A percentile compares a stretch with the other conserved stretches of the same genome.
Conservation (phyloP, 2,113 vertebrate species). For the Spilogale gracilis region DNA sequence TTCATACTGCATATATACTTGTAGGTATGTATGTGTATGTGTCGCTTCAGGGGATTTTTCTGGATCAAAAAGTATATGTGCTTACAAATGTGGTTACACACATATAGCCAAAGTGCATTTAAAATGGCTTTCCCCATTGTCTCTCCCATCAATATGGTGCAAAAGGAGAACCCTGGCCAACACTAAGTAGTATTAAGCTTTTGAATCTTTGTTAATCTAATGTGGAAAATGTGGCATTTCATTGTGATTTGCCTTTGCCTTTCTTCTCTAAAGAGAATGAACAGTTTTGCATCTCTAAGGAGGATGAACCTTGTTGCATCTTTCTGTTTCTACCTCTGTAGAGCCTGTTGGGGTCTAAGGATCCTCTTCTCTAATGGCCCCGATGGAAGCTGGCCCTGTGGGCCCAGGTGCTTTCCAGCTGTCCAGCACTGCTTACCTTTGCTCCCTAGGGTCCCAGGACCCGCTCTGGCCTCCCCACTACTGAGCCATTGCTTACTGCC, state of each 20-base stretch:
- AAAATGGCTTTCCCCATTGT: not conserved
- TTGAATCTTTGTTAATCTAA: conserved; percentile 26
- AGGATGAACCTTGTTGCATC: not conserved
- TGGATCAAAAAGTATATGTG: not conserved
- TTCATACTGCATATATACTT: not conserved
- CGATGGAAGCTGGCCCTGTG: not conserved
- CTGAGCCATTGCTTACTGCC: not conserved
- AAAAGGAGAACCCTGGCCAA: not conserved
- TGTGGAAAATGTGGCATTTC: not conserved
- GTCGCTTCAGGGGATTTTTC: not conserved
- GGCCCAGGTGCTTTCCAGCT: not conserved
- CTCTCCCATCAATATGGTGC: not conserved
- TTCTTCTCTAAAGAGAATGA: not conserved
- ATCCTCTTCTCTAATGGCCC: not conserved
- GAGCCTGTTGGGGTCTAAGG: not conserved
- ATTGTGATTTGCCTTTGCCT: not conserved
- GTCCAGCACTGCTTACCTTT: not conserved
- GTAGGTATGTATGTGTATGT: not conserved
- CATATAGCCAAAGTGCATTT: not conserved
- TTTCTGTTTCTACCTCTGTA: conserved; percentile 13
- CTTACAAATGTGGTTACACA: not conserved
- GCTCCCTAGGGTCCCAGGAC: not conserved
- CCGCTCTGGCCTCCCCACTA: not conserved
- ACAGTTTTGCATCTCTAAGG: not conserved
- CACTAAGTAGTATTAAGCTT: not conserved